Evolutionary conservation across 2,888 invertebrate genomes (phyloP), one percentile per base, ranked within the genome.

Genomic region (Panopea generosa): DNA sequence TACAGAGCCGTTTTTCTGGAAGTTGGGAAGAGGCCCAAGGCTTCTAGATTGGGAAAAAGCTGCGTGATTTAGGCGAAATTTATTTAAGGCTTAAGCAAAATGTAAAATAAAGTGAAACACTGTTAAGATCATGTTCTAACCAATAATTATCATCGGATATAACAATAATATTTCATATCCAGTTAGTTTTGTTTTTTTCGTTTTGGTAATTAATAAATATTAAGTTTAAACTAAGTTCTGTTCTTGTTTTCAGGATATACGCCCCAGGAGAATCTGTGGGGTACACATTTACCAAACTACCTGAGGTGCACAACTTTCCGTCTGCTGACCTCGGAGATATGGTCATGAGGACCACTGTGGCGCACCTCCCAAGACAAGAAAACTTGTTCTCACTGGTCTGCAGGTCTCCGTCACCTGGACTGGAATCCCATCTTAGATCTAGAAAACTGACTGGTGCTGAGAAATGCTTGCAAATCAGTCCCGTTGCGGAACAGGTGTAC

Each of bases 211-310:
- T n/a, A n/a, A n/a, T n/a, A n/a, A n/a, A n/a, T n/a, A n/a, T n/a
- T n/a, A n/a, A n/a, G n/a, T n/a, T 33, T 45, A 20, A 45, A 9
- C 20, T 20, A 20, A 45, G 45, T 52, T 20, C 22, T 26, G 4
- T 26, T 52, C 57, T 61, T 27, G 50, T 26, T 81, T 83, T 6
- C 85, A 93, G 93, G 76, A 93, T 95, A 63, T 95, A 95, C 82
- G 95, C 95, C 83, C 95, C 95, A 2, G 95, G 95, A 16, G 95
- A 95, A 89, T 94, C 94, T 90, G 90, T 95, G 94, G 93, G 94
- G 59, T 93, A 94, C 71, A 93, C 94, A 60, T 94, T 94, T 83
- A 90, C 93, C 27, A 85, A 89, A 16, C 47, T 73, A 11, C 88
- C 90, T 7, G 88, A 88, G 38, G 67, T 85, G 7, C 92, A 92